A percentile compares a stretch with the other conserved stretches of the same genome.
These are phyloP conservation scores for Papilio polytes DNA, from an alignment of 1,140 invertebrate genomes.

Conservation along the genomic window DNA sequence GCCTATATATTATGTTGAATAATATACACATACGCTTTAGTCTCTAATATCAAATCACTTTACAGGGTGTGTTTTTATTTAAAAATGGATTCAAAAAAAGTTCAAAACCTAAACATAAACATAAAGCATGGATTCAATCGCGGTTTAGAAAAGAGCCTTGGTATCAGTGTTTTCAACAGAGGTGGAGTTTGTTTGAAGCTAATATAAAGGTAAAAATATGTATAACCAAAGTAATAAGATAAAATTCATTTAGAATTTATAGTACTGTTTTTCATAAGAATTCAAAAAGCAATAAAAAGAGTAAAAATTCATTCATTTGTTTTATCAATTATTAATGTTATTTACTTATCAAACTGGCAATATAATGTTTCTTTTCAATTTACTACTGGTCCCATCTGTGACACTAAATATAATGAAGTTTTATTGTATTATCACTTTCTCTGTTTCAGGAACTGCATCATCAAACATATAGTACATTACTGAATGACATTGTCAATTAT, in stretches of 20 bases:
- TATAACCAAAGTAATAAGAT: no score
- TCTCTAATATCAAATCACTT: conserved; percentile 27
- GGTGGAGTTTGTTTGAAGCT: conserved; percentile 66
- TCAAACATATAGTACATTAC: conserved; percentile 63
- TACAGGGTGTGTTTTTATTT: conserved; percentile 76
- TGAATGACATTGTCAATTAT: conserved; percentile 73
- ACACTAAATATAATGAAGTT: not conserved
- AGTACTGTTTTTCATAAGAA: no score
- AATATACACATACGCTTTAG: not conserved
- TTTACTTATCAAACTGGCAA: not conserved
- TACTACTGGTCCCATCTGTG: no score
- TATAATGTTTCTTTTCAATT: no score
- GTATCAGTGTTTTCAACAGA: conserved; percentile 65
- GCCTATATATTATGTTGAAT: conserved; percentile 1
- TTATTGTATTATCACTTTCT: conserved; percentile 20
- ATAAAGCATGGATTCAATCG: conserved; percentile 56
- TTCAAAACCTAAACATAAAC: conserved; percentile 57
- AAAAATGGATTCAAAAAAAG: conserved; percentile 65
- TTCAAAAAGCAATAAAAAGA: no score
- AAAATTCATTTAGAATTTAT: not conserved
- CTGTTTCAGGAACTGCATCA: conserved; percentile 64
- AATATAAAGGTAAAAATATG: conserved; percentile 58
- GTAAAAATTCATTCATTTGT: no score
- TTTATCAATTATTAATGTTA: no score
- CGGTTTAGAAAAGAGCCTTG: conserved; percentile 64